These are phyloP conservation scores for Lycorma delicatula DNA, from an alignment of 1,140 invertebrate species.

Conservation along the genomic window DNA sequence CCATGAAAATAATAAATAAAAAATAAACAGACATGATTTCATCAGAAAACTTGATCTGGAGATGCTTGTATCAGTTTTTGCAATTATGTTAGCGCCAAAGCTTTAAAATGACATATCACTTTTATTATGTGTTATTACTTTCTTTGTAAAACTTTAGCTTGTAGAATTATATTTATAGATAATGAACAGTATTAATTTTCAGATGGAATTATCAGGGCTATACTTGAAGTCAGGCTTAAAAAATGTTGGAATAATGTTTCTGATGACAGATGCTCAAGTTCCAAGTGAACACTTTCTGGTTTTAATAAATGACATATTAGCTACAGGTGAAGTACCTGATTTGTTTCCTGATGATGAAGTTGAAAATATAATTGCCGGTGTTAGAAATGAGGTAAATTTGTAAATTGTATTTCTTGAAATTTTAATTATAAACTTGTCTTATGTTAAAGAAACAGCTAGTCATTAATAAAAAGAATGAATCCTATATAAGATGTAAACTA, in stretches of 20 bases:
- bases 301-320: constrained; percentile 89
- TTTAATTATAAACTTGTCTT: neutral
- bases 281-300: constrained; percentile 92
- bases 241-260: constrained; percentile 87
- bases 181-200: too few species aligned
- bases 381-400: constrained; percentile 66
- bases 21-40: too few species aligned
- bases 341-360: constrained; percentile 93
- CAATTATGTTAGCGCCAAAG: too few species aligned
- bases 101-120: too few species aligned
- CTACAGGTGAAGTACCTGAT: constrained; percentile 92
- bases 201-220: constrained; percentile 72
- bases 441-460: neutral
- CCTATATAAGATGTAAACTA: too few species aligned
- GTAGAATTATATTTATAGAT: too few species aligned
- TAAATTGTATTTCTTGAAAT: neutral
- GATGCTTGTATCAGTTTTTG: too few species aligned
- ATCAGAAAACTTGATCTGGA: too few species aligned
- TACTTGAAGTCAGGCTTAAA: constrained; percentile 90
- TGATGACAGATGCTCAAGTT: constrained; percentile 95
- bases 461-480: neutral
- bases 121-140: too few species aligned
- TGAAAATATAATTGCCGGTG: constrained; percentile 86
- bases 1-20: too few species aligned
- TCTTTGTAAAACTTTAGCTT: too few species aligned